Base-by-base conservation (phyloP, 2,888 invertebrate genomes). In the Eudasyphora cyanicolor region DNA sequence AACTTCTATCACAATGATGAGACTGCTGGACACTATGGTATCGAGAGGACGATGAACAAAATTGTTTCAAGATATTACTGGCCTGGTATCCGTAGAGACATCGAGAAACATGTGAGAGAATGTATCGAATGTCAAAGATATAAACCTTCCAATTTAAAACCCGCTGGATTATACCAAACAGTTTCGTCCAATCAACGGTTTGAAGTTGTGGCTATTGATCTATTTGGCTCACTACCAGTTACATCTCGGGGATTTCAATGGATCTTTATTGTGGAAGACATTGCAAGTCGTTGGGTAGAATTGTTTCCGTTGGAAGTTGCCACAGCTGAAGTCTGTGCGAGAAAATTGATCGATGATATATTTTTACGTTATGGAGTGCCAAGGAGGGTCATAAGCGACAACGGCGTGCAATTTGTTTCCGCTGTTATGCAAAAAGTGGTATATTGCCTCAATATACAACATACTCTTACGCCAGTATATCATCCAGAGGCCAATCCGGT, bases 401-500 rank as follows among this genome's bases (percentile, higher is more conserved):
- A 91, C 24, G 91, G 91, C 0, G 80, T 87, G 0, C 90, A 91
- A 54, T 90, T 91, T 62, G 85, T 91, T 0, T 87, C 87, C 3
- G 86, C 84, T 0, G 82, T 90, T 0, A 90, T 91, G 89, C 91
- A 91, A 71, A 85, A 90, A 49, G 38, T 89, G 0, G 67, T 74
- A 0, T 79, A 77, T 42, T 70, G 64, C 49, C 27, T 77, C 10
- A 54, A 54, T 6, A 80, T 82, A 8, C n/a, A 81, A 14, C 85
- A 85, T 19, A 27, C 45, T 10, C 79, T 82, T 6, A 87, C 86
- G 1, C 89, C 90, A 0, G 67, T 89, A 0, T 90, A 91, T 83
- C 90, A 91, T 51, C 90, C 90, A 0, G 86, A 89, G 32, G 87
- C 89, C 0, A 90, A 90, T 64, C 90, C 89, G 0, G 89, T 88